These are phyloP conservation scores for Gnathonemus echidnorhynchus DNA, from an alignment of 2,113 vertebrate genomes.

Conservation along the genomic window DNA sequence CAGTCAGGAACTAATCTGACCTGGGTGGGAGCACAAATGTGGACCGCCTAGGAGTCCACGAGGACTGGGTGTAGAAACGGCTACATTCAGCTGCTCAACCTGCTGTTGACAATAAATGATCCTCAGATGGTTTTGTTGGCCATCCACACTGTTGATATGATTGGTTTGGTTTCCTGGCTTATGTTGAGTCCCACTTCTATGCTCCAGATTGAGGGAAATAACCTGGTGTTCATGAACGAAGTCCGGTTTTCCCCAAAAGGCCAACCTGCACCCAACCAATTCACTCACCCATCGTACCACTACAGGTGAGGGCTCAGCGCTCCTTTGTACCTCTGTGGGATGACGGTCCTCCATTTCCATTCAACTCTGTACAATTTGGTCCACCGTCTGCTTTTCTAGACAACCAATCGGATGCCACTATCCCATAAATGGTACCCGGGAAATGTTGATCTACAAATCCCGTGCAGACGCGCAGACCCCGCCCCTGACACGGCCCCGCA, in stretches of 20 bases:
- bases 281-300: slow-evolving; percentile 34
- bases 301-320: slow-evolving; percentile 37
- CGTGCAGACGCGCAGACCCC: background rate
- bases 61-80: too few relatives aligned
- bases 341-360: background rate
- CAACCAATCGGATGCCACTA: slow-evolving; percentile 44
- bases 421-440: slow-evolving; percentile 23
- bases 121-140: background rate
- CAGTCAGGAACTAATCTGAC: background rate
- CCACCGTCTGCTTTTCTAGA: slow-evolving; percentile 20
- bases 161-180: background rate
- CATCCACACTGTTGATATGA: background rate
- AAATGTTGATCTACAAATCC: slow-evolving; percentile 21
- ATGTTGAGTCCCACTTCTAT: background rate
- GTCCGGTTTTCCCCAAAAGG: slow-evolving; percentile 30
- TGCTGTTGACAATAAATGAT: background rate
- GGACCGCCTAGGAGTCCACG: too few relatives aligned
- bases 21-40: too few relatives aligned
- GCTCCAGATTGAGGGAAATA: slow-evolving; percentile 34
- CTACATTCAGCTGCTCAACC: too few relatives aligned
- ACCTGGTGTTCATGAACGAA: slow-evolving; percentile 46
- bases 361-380: background rate
- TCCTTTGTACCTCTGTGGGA: background rate
- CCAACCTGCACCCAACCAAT: slow-evolving; percentile 11
- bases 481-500: background rate